Evolutionary conservation across 2,888 invertebrate species (phyloP).

Genomic region (Euproctis similis): DNA sequence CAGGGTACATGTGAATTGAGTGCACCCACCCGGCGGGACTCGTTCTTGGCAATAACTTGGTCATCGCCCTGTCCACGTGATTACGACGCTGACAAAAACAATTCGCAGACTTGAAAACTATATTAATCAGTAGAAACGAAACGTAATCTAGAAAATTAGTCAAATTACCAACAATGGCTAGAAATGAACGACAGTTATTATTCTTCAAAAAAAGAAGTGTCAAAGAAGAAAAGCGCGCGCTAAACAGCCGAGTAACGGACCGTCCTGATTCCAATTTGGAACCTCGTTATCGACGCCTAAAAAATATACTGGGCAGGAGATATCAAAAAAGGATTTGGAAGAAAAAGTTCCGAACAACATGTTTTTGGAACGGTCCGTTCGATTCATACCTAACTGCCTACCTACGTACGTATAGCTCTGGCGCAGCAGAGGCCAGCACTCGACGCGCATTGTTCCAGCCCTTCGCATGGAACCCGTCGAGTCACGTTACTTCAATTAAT

Average conservation of each 20-base stretch:
- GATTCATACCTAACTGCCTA: conserved; percentile 22
- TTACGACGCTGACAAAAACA: conserved; percentile 28
- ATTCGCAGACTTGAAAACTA: conserved; percentile 18
- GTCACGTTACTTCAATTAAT: conserved; percentile 66
- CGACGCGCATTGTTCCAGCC: conserved; percentile 49
- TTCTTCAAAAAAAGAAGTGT: conserved; percentile 50
- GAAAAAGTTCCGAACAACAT: conserved; percentile 37
- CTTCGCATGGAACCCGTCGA: conserved; percentile 49
- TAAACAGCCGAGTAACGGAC: conserved; percentile 53
- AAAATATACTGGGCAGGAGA: conserved; percentile 33
- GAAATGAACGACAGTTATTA: conserved; percentile 39
- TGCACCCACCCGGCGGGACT: conserved; percentile 33
- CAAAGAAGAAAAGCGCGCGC: conserved; percentile 42
- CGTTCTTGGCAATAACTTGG: conserved; percentile 67
- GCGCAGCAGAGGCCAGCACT: conserved; percentile 22
- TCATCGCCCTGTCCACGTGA: conserved; percentile 47
- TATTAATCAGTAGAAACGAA: conserved; percentile 28
- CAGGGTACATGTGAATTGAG: conserved; percentile 37
- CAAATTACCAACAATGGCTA: conserved; percentile 47
- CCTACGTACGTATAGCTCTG: no score
- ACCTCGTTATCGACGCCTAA: conserved; percentile 55
- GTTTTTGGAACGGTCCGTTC: conserved; percentile 32
- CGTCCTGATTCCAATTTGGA: conserved; percentile 63
- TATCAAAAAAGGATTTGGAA: conserved; percentile 46
- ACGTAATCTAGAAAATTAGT: no score